Evolutionary conservation across 2,888 invertebrate species (phyloP), one percentile per base, ranked within the genome.

Genomic region (Crepidodera aurea): DNA sequence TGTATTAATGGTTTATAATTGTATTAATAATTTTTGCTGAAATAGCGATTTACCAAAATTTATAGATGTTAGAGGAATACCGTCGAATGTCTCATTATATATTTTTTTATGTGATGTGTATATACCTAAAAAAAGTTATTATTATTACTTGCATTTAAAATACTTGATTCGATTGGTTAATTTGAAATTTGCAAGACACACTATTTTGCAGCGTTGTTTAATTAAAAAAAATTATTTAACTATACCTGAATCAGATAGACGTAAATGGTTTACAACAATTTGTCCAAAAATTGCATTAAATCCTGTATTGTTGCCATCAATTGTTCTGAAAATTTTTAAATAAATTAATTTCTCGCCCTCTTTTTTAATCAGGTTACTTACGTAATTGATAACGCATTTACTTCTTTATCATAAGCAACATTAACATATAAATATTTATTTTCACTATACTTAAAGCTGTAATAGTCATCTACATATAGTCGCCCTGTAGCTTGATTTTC

Each of bases 391-490:
- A 46, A 0, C 5, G 15, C 34, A 13, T 16, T 12, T 15, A 1
- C 2, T 7, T 10, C 13, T 6, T 29, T 13, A 8, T 34, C 29
- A 51, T 64, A 69, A 1, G 15, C 42, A 1, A 70, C 8, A 16
- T 57, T 15, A 2, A 62, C n/a, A 32, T 71, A 70, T 5, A 66
- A 39, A 54, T 65, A 71, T 16, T 54, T 13, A 4, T 69, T 57
- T 1, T 60, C 60, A 16, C 50, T 18, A 32, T 74, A 75, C 2
- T 73, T 61, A 46, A 88, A 94, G 0, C 90, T 91, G 67, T 90
- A 89, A 1, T 93, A 94, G 79, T 97, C 96, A 78, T 98, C 97
- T 56, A 94, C 87, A 79, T 94, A 98, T 2, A 97, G 79, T 0
- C 87, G 86, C 48, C 95, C 95, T 19, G 83, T 81, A 0, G 96